These are phyloP conservation scores for Minunthozetes semirufus DNA, from an alignment of 2,888 invertebrate species.

Conservation along the genomic window DNA sequence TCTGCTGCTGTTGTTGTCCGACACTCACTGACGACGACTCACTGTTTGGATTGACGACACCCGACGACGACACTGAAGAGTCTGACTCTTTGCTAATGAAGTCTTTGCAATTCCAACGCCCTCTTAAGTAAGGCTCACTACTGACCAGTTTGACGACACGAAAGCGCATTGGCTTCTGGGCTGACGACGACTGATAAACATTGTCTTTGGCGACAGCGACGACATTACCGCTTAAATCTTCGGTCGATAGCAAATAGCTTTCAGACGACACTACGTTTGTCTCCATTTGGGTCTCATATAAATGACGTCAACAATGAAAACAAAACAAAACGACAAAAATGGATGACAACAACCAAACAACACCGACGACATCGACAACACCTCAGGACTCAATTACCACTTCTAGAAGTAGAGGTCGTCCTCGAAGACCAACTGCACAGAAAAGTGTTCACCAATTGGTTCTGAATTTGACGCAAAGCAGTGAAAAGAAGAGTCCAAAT, in stretches of 20 bases:
- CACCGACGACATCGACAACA: too few relatives aligned
- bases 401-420: background rate
- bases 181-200: background rate
- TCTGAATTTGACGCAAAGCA: conserved; percentile 10
- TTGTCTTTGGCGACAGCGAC: background rate
- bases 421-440: conserved; percentile 6
- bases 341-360: background rate
- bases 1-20: background rate
- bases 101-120: conserved; percentile 91
- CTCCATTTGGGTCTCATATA: background rate
- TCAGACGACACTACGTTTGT: background rate
- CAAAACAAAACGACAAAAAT: background rate
- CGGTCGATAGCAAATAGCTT: background rate
- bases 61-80: background rate
- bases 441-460: conserved; percentile 14
- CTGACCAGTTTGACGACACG: conserved; percentile 93
- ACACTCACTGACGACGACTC: background rate
- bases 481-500: background rate
- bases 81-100: conserved; percentile 55
- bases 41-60: conserved; percentile 2
- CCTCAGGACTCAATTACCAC: too few relatives aligned
- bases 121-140: conserved; percentile 84
- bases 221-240: too few relatives aligned
- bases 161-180: conserved; percentile 57
- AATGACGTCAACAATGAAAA: conserved; percentile 7